Base-by-base conservation (phyloP, 2,113 vertebrate species). In the Guaruba guarouba region DNA sequence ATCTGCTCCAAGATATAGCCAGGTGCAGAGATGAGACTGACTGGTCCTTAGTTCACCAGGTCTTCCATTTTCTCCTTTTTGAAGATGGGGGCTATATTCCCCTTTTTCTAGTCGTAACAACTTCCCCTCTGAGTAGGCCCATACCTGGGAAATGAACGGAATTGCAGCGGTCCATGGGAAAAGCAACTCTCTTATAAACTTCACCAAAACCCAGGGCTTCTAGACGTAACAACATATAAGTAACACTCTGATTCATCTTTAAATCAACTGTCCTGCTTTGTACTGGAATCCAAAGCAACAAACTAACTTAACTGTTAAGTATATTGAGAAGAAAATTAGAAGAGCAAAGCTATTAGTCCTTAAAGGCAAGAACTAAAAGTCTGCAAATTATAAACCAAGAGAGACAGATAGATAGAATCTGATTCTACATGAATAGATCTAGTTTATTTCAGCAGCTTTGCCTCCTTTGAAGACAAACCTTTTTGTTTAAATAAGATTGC, bases 371-470 rank as follows among this genome's bases (percentile, higher is more conserved):
- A 87, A 37, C 28, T 76, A 54, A 33, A 74, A 82, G 17, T 86
- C 82, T 84, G 61, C 70, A 82, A 91, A 87, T 82, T 70, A 82
- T 75, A 87, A 92, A 82, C 51, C 57, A 15, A 49, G 44, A 85
- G 57, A 67, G 67, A 52, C 19, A 78, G 70, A 73, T 18, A 85
- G 44, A 76, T 17, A 85, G 41, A 76, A 82, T 69, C 52, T 39
- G 49, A 85, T 64, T 76, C 57, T 74, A n/a, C 16, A 18, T 73
- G 27, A 96, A 71, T 29, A 76, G 57, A 71, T 10, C 2, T 27
- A n/a, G 70, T 82, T 93, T 69, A 83, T 91, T 91, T 37, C 44
- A 76, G 41, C 43, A 89, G 57, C 12, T 13, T 62, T 49, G 41
- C 46, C 18, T 54, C 37, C 77, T 62, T 87, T 46, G 85, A 33